Conservation (phyloP, 2,888 invertebrate genomes). For the Heterodera filipjevi region DNA sequence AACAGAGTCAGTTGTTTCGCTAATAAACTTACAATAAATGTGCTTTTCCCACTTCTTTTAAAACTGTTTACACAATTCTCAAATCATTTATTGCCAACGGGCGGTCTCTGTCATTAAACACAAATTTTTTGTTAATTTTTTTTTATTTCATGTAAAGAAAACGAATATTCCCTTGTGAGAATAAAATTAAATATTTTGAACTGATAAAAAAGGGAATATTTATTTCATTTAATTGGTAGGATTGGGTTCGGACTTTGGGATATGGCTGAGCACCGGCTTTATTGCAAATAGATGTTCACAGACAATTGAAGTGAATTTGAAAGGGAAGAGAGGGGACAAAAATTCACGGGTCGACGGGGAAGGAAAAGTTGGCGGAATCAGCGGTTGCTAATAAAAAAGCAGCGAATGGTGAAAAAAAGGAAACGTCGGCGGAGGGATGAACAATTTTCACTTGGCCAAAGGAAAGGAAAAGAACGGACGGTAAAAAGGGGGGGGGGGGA, state of each 20-base stretch:
- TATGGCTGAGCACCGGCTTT: constrained; percentile 4
- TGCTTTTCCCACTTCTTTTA: too few relatives aligned
- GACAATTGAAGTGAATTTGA: not conserved
- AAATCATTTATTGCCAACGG: too few relatives aligned
- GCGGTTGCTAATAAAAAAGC: not conserved
- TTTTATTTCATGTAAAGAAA: not conserved
- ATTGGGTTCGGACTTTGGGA: too few relatives aligned
- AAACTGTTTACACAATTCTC: too few relatives aligned
- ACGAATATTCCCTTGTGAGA: not conserved
- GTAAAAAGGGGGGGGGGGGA: too few relatives aligned
- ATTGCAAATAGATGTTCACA: constrained; percentile 7
- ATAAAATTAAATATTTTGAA: not conserved
- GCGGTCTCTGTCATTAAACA: too few relatives aligned
- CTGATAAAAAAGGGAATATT: not conserved
- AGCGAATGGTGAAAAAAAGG: not conserved
- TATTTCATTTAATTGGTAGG: not conserved
- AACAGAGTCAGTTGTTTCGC: too few relatives aligned
- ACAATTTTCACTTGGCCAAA: not conserved
- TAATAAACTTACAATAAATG: too few relatives aligned
- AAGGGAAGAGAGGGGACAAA: not conserved
- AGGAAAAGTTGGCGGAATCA: not conserved
- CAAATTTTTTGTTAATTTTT: too few relatives aligned
- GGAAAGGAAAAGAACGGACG: not conserved
- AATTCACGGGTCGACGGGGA: not conserved
- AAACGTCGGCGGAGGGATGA: not conserved